Conservation (phyloP, 2,888 invertebrate species). For the Hirtodrosophila histrioides region DNA sequence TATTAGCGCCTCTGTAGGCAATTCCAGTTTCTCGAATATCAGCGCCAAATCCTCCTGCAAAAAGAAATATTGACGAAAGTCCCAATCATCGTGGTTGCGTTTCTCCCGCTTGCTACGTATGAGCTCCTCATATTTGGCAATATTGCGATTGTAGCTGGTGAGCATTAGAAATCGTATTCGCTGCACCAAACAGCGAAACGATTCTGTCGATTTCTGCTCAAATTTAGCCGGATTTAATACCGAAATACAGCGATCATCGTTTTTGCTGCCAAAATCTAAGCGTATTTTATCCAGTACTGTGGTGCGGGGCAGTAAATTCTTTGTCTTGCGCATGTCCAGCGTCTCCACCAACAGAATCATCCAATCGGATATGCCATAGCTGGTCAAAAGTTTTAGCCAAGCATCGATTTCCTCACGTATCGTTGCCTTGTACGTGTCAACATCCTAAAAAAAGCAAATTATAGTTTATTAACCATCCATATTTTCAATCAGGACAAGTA, state of each 20-base stretch:
- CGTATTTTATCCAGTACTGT: slow-evolving; percentile 97
- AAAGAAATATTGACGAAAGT: slow-evolving; percentile 96
- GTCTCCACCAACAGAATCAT: slow-evolving; percentile 96
- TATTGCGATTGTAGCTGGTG: slow-evolving; percentile 93
- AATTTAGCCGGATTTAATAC: slow-evolving; percentile 95
- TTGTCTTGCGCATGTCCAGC: slow-evolving; percentile 95
- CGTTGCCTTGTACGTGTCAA: slow-evolving; percentile 94
- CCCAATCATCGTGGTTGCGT: slow-evolving; percentile 95
- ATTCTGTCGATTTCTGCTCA: slow-evolving; percentile 95
- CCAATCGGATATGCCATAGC: slow-evolving; percentile 94
- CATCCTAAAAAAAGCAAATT: slow-evolving; percentile 87
- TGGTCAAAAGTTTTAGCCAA: slow-evolving; percentile 92
- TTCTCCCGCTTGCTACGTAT: slow-evolving; percentile 95
- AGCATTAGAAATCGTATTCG: slow-evolving; percentile 91
- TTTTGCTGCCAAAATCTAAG: slow-evolving; percentile 96
- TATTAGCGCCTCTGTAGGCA: slow-evolving; percentile 96
- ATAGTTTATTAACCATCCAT: neutral
- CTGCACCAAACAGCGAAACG: slow-evolving; percentile 93
- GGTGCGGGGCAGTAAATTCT: slow-evolving; percentile 95
- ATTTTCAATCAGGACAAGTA: no score
- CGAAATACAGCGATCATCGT: slow-evolving; percentile 93
- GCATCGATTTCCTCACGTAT: slow-evolving; percentile 95
- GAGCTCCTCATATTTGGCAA: slow-evolving; percentile 94
- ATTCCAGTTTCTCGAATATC: slow-evolving; percentile 96
- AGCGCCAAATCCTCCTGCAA: slow-evolving; percentile 97